Conservation (phyloP, 2,797 vertebrate species). For the Notolepis coatsorum region DNA sequence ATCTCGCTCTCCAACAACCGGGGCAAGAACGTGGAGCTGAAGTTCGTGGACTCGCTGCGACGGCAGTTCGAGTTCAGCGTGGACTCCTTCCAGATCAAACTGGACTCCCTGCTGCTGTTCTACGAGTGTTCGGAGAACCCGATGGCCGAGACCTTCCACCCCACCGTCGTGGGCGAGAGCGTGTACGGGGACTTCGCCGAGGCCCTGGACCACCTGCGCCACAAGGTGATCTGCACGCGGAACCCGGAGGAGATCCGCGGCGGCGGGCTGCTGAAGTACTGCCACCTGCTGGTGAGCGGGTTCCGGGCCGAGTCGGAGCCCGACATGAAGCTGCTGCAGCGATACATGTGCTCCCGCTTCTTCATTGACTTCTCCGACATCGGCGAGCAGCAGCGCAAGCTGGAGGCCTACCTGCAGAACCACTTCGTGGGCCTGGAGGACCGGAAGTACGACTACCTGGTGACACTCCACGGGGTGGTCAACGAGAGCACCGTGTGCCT, state of each 20-base stretch:
- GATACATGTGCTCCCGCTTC: conserved; percentile 99
- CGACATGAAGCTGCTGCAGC: conserved; percentile 97
- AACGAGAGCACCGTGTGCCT: conserved; percentile 99
- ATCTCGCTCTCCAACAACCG: conserved; percentile 99
- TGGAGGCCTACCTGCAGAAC: conserved; percentile 99
- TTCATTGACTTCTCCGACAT: conserved; percentile 99
- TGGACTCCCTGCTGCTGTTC: conserved; percentile 98
- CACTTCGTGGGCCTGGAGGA: conserved; percentile 99
- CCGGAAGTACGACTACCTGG: conserved; percentile 99
- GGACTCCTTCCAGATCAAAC: conserved; percentile 98
- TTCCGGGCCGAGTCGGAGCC: conserved; percentile 93
- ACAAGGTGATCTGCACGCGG: conserved; percentile 96
- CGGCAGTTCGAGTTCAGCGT: conserved; percentile 99
- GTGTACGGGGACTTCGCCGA: conserved; percentile 94
- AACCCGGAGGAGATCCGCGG: conserved; percentile 98
- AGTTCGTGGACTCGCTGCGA: conserved; percentile 98
- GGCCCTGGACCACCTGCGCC: conserved; percentile 95
- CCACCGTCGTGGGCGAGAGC: conserved; percentile 96
- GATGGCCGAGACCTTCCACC: conserved; percentile 97
- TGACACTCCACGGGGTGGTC: conserved; percentile 96
- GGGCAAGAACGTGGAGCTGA: conserved; percentile 99
- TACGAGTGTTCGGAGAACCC: conserved; percentile 98
- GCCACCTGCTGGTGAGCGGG: conserved; percentile 96
- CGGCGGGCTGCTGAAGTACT: conserved; percentile 97
- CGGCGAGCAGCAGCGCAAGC: conserved; percentile 96